Evolutionary conservation across 2,113 vertebrate species (phyloP).

Genomic region (Salminus brasiliensis): DNA sequence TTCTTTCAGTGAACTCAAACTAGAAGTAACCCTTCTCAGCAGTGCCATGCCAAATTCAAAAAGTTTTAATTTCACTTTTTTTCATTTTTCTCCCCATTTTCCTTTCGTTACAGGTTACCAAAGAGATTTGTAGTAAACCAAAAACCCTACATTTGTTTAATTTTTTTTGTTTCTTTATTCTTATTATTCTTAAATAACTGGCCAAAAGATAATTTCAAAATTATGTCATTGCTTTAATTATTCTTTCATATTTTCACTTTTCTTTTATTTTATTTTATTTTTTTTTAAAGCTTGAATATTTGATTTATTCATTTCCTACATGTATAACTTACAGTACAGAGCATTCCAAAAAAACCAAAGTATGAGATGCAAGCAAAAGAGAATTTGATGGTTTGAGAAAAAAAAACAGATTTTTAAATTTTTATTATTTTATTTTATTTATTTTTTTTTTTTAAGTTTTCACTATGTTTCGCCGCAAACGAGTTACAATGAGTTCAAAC

Average conservation of each 20-base stretch:
- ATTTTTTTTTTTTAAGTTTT: too few relatives aligned
- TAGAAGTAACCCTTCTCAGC: constrained; percentile 66
- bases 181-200: constrained; percentile 66
- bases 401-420: too few relatives aligned
- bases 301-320: too few relatives aligned
- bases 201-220: constrained; percentile 79
- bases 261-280: constrained; percentile 56
- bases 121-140: constrained; percentile 85
- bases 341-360: constrained; percentile 82
- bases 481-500: constrained; percentile 60
- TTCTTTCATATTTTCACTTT: constrained; percentile 38
- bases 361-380: constrained; percentile 67
- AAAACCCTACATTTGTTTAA: constrained; percentile 75
- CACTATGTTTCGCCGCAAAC: too few relatives aligned
- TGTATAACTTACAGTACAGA: constrained; percentile 72
- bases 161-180: constrained; percentile 48
- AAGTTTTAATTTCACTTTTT: constrained; percentile 52
- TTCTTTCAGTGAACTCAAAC: constrained; percentile 49
- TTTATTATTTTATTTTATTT: too few relatives aligned
- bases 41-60: constrained; percentile 79
- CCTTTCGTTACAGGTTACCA: constrained; percentile 86
- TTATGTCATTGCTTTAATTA: constrained; percentile 70
- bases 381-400: constrained; percentile 65
- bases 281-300: constrained; percentile 61
- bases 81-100: constrained; percentile 71